Base-by-base conservation (phyloP, 2,113 vertebrate species). In the Proterorhinus semilunaris region DNA sequence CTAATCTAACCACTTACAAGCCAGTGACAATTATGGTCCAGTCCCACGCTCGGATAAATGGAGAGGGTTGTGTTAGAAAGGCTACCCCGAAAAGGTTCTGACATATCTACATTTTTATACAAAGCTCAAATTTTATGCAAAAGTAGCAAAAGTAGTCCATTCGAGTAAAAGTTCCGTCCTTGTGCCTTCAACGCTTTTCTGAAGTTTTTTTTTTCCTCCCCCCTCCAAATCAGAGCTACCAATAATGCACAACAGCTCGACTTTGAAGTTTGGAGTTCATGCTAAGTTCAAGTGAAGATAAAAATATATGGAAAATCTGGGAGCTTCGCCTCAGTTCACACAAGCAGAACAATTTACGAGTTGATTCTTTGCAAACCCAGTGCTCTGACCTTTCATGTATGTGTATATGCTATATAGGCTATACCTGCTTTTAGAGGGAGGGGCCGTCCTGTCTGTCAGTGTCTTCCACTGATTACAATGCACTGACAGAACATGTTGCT, bases 201-300 rank as follows among this genome's bases (percentile, higher is more conserved):
- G 17, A 58, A 42, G 10, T 58, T 36, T 58, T 36, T 42, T 15
- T 21, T 21, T 4, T 3, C 2, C 27, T 5, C 27, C 27, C 27
- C 55, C 55, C 10, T 55, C 53, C 6, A 11, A 58, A 58, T 58
- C 55, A 42, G 55, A 42, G 27, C 55, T 58, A 27, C 55, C 55
- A 58, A 58, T 58, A 58, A 58, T 58, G 55, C 55, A 42, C 55
- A 58, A 58, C 21, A 58, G 55, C 11, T 58, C 27, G 6, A 36
- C 55, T 58, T 58, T 58, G 55, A 58, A 58, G 55, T 58, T 42
- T 58, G 13, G 27, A 58, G 55, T 58, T 58, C 55, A 58, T 42
- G 55, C 43, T 7, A 21, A 58, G 55, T 58, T 58, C 55, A 58
- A 58, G 55, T 58, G 55, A 42, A 58, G 55, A 58, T 58, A 58